Conservation (phyloP, 2,113 vertebrate species). For the Odocoileus hemionus region DNA sequence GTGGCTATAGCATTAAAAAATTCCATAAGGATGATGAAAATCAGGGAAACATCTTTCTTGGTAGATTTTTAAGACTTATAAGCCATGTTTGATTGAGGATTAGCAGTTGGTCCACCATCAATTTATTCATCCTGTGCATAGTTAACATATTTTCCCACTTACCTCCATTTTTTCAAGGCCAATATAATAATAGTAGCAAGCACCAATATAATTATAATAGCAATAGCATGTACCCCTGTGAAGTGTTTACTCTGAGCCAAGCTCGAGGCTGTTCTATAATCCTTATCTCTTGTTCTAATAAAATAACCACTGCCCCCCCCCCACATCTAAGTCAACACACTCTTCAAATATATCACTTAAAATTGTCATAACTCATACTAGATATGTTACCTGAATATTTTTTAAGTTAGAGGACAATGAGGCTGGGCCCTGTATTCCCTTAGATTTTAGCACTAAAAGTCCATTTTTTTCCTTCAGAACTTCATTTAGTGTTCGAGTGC, state of each 20-base stretch:
- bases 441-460: background rate
- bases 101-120: background rate
- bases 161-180: background rate
- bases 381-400: background rate
- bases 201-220: background rate
- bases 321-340: background rate
- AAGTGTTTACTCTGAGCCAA: background rate
- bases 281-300: background rate
- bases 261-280: background rate
- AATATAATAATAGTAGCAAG: background rate
- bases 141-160: background rate
- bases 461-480: background rate
- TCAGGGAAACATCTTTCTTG: background rate
- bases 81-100: background rate
- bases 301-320: background rate
- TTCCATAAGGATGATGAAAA: background rate
- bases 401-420: background rate
- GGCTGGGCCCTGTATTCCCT: background rate
- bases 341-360: background rate
- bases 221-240: background rate
- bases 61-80: background rate
- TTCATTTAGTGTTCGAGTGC: background rate
- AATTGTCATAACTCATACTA: background rate
- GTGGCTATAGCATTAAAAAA: background rate
- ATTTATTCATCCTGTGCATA: background rate